A percentile compares a stretch with the other conserved stretches of the same genome.
Evolutionary conservation across 1,140 invertebrate species (phyloP).

Genomic region (Drosophila hydei): DNA sequence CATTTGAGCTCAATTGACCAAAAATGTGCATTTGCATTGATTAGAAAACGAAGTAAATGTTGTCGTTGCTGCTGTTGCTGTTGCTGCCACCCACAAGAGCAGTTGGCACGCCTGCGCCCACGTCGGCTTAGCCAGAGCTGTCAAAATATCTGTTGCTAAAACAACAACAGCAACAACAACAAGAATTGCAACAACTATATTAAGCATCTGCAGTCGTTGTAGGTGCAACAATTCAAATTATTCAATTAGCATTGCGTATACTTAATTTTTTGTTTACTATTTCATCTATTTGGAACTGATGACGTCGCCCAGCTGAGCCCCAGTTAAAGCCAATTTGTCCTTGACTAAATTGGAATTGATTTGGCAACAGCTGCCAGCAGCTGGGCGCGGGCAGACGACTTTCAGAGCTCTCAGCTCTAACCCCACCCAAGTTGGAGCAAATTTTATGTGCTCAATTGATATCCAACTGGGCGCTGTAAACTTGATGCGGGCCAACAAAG

Average conservation of each 20-base stretch:
- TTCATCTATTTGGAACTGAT: constrained; percentile 79
- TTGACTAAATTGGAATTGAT: constrained; percentile 81
- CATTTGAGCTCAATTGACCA: constrained; percentile 66
- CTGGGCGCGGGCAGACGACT: constrained; percentile 71
- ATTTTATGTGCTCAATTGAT: constrained; percentile 4
- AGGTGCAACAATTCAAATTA: constrained; percentile 80
- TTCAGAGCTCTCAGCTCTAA: constrained; percentile 6
- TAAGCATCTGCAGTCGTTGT: constrained; percentile 51
- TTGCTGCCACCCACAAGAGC: constrained; percentile 44
- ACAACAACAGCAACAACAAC: constrained; percentile 47
- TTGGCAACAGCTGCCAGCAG: constrained; percentile 74
- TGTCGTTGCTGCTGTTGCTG: constrained; percentile 20
- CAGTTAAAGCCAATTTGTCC: constrained; percentile 50
- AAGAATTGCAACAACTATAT: constrained; percentile 53
- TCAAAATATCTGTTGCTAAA: constrained; percentile 66
- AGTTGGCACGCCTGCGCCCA: constrained; percentile 45
- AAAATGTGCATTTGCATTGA: constrained; percentile 80
- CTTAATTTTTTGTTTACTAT: constrained; percentile 20
- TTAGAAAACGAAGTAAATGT: constrained; percentile 40
- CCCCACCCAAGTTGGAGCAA: constrained; percentile 12
- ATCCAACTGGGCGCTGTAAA: constrained; percentile 49
- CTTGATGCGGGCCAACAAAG: constrained; percentile 27
- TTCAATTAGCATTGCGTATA: constrained; percentile 81
- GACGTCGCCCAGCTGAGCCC: constrained; percentile 53
- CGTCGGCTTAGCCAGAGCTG: constrained; percentile 52